A percentile compares a stretch with the other conserved stretches of the same genome.
Conservation (phyloP, 1,140 invertebrate species). For the Drosophila saltans region DNA sequence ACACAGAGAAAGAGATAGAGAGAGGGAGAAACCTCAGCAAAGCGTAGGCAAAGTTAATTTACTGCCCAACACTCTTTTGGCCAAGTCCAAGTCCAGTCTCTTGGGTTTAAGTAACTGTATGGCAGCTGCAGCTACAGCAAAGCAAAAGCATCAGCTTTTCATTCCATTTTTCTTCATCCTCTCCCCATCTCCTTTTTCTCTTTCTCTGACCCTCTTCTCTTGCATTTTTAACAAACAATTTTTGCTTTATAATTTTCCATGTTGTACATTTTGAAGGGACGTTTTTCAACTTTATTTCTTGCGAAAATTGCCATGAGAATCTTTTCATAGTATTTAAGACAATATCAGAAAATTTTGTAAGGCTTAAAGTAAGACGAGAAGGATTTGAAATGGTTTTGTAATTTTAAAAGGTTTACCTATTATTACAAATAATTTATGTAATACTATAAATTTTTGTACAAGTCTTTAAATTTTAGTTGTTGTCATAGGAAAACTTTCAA, state of each 20-base stretch:
- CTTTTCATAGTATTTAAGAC: slow-evolving; percentile 9
- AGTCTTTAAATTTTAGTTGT: no score
- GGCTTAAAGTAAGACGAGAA: neutral
- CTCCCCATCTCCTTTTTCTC: neutral
- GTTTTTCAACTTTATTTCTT: slow-evolving; percentile 27
- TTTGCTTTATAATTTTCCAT: slow-evolving; percentile 39
- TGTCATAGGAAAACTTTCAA: no score
- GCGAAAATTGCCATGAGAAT: slow-evolving; percentile 4
- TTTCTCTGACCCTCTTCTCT: slow-evolving; percentile 5
- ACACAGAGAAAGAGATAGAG: neutral
- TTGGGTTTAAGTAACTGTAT: slow-evolving; percentile 51
- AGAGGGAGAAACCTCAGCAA: slow-evolving; percentile 51
- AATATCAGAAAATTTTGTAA: neutral
- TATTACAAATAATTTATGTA: no score
- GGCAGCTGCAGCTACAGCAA: neutral
- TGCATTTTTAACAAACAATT: slow-evolving; percentile 48
- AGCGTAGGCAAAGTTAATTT: slow-evolving; percentile 71
- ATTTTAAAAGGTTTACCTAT: no score
- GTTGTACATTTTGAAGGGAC: slow-evolving; percentile 2
- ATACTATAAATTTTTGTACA: no score
- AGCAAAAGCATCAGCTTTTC: slow-evolving; percentile 7
- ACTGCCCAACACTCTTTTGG: slow-evolving; percentile 49
- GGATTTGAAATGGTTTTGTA: no score
- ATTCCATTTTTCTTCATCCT: neutral
- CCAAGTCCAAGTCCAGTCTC: slow-evolving; percentile 25